These are phyloP conservation scores for Urosaurus nigricauda DNA, from an alignment of 2,797 vertebrate genomes.

Conservation along the genomic window DNA sequence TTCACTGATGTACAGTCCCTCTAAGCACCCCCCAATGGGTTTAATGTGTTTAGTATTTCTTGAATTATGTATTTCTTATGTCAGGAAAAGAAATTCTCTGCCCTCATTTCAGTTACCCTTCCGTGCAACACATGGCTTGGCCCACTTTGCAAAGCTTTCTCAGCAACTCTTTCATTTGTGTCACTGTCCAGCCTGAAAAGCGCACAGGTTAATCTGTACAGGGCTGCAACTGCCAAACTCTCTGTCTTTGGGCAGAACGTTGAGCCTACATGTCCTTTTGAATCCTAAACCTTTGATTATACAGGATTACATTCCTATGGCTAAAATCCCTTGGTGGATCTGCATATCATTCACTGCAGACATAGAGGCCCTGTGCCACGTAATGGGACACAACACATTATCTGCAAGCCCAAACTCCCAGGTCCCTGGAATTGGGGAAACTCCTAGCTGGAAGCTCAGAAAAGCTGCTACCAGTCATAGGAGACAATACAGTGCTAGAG, in stretches of 20 bases:
- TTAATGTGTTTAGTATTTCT: no score
- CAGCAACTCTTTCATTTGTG: no score
- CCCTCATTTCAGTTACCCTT: neutral
- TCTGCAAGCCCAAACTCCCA: neutral
- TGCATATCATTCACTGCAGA: neutral
- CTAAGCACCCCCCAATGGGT: neutral
- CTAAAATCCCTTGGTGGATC: neutral
- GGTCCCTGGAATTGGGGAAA: neutral
- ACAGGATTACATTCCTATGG: neutral
- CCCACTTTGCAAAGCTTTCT: neutral
- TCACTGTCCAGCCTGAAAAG: neutral
- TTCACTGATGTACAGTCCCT: neutral
- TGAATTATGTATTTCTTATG: neutral
- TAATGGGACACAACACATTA: no score
- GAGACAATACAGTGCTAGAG: neutral
- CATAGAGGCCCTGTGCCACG: no score
- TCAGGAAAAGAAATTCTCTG: neutral
- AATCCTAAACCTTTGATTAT: neutral
- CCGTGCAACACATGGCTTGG: neutral
- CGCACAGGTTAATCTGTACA: neutral
- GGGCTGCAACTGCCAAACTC: neutral
- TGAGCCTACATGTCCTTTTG: neutral
- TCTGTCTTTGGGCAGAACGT: neutral
- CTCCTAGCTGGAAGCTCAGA: neutral
- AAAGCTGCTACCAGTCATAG: neutral